phyloP scores from a whole-genome alignment of 2,888 invertebrate species.

The Hymenopus coronatus region DNA sequence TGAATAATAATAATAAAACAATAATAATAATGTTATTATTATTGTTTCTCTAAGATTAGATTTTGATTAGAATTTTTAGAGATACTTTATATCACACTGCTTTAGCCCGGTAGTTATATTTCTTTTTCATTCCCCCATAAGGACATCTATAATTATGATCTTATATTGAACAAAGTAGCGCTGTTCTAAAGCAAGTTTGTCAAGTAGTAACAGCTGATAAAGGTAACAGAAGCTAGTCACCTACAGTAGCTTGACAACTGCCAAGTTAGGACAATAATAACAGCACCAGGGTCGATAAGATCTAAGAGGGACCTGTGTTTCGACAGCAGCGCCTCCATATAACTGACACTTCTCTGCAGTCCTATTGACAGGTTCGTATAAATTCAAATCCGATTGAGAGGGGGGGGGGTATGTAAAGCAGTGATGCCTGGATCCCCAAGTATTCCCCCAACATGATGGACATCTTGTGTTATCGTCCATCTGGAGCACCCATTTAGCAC shows the following conservation, averaged over 20 bases:
- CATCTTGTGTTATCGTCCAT: not conserved
- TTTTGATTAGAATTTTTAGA: too few species aligned
- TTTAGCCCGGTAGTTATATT: too few species aligned
- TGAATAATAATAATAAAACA: too few species aligned
- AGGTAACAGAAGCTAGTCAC: too few species aligned
- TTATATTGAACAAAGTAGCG: too few species aligned
- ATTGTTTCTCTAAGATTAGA: too few species aligned
- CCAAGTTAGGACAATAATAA: not conserved
- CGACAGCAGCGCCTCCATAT: not conserved
- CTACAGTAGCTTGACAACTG: not conserved
- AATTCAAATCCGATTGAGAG: conserved; percentile 25
- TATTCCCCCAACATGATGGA: not conserved
- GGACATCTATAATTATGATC: too few species aligned
- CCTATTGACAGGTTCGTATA: conserved; percentile 25
- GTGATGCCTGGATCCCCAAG: not conserved
- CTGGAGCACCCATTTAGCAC: not conserved
- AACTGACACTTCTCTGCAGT: conserved; percentile 5
- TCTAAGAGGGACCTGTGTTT: not conserved
- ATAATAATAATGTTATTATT: too few species aligned
- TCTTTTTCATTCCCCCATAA: too few species aligned
- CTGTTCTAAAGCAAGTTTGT: too few species aligned
- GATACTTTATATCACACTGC: too few species aligned
- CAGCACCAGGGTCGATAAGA: not conserved
- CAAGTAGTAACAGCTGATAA: too few species aligned
- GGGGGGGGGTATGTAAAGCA: not conserved